These are phyloP conservation scores for Numenius phaeopus DNA, from an alignment of 2,797 vertebrate species.

Conservation along the genomic window DNA sequence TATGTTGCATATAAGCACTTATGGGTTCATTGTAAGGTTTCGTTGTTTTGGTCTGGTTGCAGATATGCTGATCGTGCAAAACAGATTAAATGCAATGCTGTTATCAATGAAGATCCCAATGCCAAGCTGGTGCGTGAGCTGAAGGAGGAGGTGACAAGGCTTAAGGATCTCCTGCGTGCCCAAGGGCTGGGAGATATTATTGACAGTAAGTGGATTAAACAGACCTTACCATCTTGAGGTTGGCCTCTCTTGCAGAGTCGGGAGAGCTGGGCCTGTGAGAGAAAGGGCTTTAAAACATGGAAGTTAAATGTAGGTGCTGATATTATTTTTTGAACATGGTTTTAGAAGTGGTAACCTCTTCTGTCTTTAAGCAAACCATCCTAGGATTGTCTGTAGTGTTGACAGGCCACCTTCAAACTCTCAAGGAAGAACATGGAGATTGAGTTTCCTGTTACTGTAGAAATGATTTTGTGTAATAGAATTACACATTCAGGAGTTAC, in stretches of 20 bases:
- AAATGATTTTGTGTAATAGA: not conserved
- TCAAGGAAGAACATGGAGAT: not conserved
- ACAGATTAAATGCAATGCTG: conserved; percentile 98
- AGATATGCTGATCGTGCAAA: conserved; percentile 98
- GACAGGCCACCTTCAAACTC: not conserved
- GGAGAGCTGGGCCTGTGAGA: not conserved
- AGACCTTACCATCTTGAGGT: not conserved
- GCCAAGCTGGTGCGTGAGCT: conserved; percentile 96
- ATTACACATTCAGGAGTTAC: not conserved
- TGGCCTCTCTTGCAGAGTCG: not conserved
- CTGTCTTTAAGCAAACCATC: not conserved
- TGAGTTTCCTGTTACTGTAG: not conserved
- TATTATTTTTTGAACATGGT: fast-evolving
- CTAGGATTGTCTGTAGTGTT: not conserved
- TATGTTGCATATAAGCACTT: not conserved
- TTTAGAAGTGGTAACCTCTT: not conserved
- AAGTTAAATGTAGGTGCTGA: not conserved
- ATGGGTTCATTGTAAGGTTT: fast-evolving
- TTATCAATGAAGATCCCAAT: conserved; percentile 99
- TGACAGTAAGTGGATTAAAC: conserved; percentile 91
- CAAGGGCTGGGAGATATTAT: conserved; percentile 98
- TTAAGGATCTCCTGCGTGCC: conserved; percentile 95
- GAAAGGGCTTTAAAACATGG: not conserved
- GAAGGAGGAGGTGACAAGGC: conserved; percentile 94
- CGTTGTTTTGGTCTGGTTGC: not conserved